These are phyloP conservation scores for Hyaena hyaena DNA, from an alignment of 2,113 vertebrate genomes.

Conservation along the genomic window DNA sequence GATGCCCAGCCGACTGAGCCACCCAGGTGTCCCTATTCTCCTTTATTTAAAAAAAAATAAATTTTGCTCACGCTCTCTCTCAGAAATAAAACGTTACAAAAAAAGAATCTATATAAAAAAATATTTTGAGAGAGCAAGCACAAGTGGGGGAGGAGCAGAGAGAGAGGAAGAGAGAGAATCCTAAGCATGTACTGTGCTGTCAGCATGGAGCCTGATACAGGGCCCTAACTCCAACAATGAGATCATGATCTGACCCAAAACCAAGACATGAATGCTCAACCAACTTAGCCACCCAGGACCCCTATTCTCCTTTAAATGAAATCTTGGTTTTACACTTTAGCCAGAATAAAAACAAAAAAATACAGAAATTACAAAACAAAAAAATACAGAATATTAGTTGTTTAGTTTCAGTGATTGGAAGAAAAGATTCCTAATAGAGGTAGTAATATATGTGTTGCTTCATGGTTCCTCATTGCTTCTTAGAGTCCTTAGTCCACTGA, in stretches of 20 bases:
- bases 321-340: neutral
- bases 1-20: no score
- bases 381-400: neutral
- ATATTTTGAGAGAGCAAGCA: no score
- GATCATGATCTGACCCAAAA: neutral
- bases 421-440: neutral
- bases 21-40: no score
- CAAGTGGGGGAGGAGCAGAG: neutral
- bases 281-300: neutral
- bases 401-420: neutral
- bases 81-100: no score
- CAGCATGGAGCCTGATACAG: no score
- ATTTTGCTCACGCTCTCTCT: no score
- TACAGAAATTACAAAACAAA: neutral
- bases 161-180: neutral
- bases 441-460: neutral
- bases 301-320: neutral
- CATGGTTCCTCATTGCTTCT: neutral
- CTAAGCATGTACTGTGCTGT: neutral
- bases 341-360: neutral
- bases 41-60: no score
- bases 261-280: neutral
- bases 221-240: neutral
- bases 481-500: neutral
- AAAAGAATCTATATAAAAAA: no score